Evolutionary conservation across 1,140 invertebrate genomes (phyloP).

Genomic region (Micrasema longulum): DNA sequence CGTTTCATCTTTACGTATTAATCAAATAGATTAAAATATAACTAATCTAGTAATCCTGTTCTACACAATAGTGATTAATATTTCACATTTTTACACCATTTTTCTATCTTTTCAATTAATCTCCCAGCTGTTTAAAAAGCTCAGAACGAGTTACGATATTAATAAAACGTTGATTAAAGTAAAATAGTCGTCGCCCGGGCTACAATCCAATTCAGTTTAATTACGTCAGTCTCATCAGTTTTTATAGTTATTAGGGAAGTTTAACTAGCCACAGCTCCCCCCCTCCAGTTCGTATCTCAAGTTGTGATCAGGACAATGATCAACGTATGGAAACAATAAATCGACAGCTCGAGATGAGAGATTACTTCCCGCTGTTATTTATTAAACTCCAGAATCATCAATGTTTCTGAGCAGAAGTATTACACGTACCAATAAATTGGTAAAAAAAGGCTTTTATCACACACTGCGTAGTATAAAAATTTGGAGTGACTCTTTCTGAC

Average conservation of each 20-base stretch:
- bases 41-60: no score
- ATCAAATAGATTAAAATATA: no score
- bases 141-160: slow-evolving; percentile 20
- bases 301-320: slow-evolving; percentile 15
- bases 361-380: slow-evolving; percentile 24
- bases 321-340: slow-evolving; percentile 9
- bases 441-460: no score
- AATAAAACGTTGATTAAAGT: slow-evolving; percentile 38
- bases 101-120: slow-evolving; percentile 33
- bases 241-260: slow-evolving; percentile 41
- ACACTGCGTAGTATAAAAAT: no score
- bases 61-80: background rate
- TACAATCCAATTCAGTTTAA: slow-evolving; percentile 36
- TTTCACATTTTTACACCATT: background rate
- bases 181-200: slow-evolving; percentile 31
- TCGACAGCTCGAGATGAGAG: slow-evolving; percentile 7
- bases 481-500: no score
- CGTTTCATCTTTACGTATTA: no score
- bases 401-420: no score
- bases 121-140: slow-evolving; percentile 19
- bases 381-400: background rate
- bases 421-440: no score
- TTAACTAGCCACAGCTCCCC: slow-evolving; percentile 9
- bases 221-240: slow-evolving; percentile 35
- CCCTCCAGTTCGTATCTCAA: slow-evolving; percentile 12